Base-by-base conservation (phyloP, 2,797 vertebrate species). In the Dryobates pubescens region DNA sequence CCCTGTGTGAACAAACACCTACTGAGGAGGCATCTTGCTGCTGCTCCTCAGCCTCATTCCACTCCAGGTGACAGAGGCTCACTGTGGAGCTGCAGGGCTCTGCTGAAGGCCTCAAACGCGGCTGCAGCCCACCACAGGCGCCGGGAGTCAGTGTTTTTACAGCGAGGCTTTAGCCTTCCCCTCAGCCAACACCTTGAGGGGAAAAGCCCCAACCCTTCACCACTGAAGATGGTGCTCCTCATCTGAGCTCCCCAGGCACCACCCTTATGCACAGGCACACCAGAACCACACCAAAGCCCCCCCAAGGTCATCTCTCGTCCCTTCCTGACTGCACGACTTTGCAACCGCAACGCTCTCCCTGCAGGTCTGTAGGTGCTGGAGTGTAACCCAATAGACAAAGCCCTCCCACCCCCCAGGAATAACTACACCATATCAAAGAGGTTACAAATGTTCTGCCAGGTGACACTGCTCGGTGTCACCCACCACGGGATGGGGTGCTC, bases 381-480 rank as follows among this genome's bases (percentile, higher is more conserved):
- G 79, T 8, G 85, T 91, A 77, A 91, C 69, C 82, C 90, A 69
- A 80, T 49, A 94, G 70, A 90, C 83, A 77, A 90, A 58, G 29
- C 34, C 24, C 36, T 16, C 16, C 64, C 23, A 45, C n/a, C 82
- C 94, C 93, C 78, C 94, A 95, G 80, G 47, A 88, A 93, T 71
- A 95, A 92, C 96, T 93, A 93, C 95, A 82, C 79, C 93, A 34
- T 62, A 93, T 78, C 32, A 95, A 95, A 95, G 90, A 92, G 79
- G 89, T 92, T 90, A 96, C 92, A 91, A 92, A 76, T 15, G 82
- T 90, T 89, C 81, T 80, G 95, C 79, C 86, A 6, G 13, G 77
- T 16, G 58, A 77, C 26, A 14, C 86, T 30, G 77, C 92, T 91
- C 85, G 54, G 86, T 86, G 91, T 29, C 26, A 29, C 14, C 26